Evolutionary conservation across 2,888 invertebrate species (phyloP), one percentile per base, ranked within the genome.

Genomic region (Mesoligia furuncula): DNA sequence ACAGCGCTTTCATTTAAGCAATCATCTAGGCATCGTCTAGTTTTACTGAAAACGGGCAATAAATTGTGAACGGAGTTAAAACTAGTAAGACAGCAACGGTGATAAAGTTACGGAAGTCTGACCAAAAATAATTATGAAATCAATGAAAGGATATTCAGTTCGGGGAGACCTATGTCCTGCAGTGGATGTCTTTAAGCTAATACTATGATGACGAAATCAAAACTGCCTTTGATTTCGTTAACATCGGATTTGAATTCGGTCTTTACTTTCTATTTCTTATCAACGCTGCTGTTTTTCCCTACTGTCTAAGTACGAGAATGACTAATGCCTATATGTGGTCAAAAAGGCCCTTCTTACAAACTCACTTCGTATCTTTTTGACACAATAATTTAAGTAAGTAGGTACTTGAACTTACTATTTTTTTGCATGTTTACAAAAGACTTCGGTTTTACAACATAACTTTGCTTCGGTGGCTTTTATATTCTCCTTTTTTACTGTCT

Each of bases 381-480:
- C 13, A 42, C 9, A 42, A 42, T 17, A 13, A 13, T 39, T 24
- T 39, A n/a, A 66, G 27, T 20, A 61, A 24, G 20, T 31, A 62
- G 7, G 7, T 45, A 45, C 17, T 48, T 7, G n/a, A 65, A 82
- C 83, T 82, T 68, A 80, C 82, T 24, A n/a, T 75, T 48, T 62
- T 68, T 80, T 76, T 15, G 51, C 81, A 81, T 61, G 15, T 17
- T 61, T 17, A 61, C 59, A 7, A 57, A 36, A 4, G 31, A 36
- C 17, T 59, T 72, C 31, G 15, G 67, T 6, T 39, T 59, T 64
- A 51, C 69, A 65, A 69, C 61, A 62, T 0, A 76, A 76, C 24
- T 85, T 81, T n/a, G 62, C 85, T 70, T 81, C 69, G 5, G 65
- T 73, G 13, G 59, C 65, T 31, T 82, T 82, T 39, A 54, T 68